Evolutionary conservation across 2,888 invertebrate species (phyloP), one percentile per base, ranked within the genome.

Genomic region (Melinaea marsaeus): DNA sequence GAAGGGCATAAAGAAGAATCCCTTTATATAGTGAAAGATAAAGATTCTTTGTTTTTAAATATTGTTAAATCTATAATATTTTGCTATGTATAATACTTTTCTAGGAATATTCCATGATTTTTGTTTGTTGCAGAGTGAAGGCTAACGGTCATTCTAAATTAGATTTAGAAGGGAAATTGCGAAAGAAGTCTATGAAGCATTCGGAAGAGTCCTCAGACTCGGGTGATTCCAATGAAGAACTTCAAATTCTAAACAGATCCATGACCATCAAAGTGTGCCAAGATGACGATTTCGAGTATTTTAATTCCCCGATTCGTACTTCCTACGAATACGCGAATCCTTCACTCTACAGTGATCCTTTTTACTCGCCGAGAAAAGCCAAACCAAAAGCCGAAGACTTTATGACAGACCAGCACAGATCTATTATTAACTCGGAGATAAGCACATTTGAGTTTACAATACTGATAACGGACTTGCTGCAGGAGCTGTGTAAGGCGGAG

Each of bases 261-360:
- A 82, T 92, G 62, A 85, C 91, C 5, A 79, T 93, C 57, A 92
- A 92, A 74, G 91, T 93, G 63, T 84, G 89, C 65, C 92, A 92
- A 45, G 88, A 88, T 57, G 93, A 93, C 80, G 92, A 93, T 75
- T 93, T 93, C 75, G 92, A 92, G 64, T 93, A 93, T 74, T 93
- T 93, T 76, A 92, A 92, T 58, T 90, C 91, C 0, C 85, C 84
- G 2, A 65, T 78, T 0, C 79, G 85, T 1, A 84, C 88, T 7
- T 80, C 86, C 61, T 84, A 80, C 58, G 83, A 83, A 2, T 79
- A 83, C 61, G 75, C 85, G 0, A 84, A 86, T 58, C 87, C 90
- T n/a, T 74, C 84, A 0, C 75, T 83, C 11, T 85, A 84, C 74
- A 69, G 74, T 9, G 86, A 86, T 22, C 79, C 83, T 0, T 80